Conservation (phyloP, 2,113 vertebrate species). For the Corythaixoides concolor region DNA sequence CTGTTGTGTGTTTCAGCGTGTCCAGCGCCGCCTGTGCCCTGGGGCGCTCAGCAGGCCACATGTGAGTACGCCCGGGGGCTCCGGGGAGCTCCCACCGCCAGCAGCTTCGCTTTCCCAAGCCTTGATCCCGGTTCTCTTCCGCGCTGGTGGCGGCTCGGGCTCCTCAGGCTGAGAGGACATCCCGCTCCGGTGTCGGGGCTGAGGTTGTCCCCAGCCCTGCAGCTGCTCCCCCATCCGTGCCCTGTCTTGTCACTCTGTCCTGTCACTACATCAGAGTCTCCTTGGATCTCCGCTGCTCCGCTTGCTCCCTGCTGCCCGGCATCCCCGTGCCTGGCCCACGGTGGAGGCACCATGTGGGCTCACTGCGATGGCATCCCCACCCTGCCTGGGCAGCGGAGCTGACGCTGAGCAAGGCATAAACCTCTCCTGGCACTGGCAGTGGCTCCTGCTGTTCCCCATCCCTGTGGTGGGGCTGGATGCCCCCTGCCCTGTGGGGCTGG, state of each 20-base stretch:
- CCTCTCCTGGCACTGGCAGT: not conserved
- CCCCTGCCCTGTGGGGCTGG: not conserved
- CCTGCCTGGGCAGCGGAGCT: not conserved
- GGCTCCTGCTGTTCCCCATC: not conserved
- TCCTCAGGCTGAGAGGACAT: not conserved
- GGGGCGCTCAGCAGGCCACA: slow-evolving; percentile 81
- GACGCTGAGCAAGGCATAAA: not conserved
- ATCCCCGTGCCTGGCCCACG: not conserved
- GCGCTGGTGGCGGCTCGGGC: not conserved
- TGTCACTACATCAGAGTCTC: accelerated
- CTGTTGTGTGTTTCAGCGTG: slow-evolving; percentile 75
- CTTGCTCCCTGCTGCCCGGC: accelerated
- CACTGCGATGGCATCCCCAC: not conserved
- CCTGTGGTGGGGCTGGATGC: not conserved
- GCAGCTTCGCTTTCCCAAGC: not conserved
- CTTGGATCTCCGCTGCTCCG: accelerated
- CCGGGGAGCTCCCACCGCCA: not conserved
- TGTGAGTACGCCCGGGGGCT: slow-evolving; percentile 82
- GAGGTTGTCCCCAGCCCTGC: not conserved
- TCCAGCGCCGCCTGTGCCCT: slow-evolving; percentile 70
- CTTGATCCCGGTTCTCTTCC: not conserved
- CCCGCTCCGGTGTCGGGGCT: not conserved
- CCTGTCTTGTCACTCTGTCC: not conserved
- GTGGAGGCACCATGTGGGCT: not conserved
- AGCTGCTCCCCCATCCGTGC: not conserved